Evolutionary conservation across 2,113 vertebrate species (phyloP).

Genomic region (Zingel zingel): DNA sequence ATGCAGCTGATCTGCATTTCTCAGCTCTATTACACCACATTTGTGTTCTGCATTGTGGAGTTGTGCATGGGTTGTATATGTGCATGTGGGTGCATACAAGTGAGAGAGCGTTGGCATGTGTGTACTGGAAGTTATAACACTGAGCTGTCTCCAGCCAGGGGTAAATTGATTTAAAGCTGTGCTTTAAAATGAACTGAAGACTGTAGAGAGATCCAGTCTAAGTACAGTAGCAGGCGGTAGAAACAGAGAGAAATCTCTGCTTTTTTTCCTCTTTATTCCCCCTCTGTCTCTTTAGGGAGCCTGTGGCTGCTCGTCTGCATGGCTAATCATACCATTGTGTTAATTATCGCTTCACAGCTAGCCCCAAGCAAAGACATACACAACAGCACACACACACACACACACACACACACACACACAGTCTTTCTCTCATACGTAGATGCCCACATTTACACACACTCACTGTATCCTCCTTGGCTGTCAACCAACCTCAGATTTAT

Average conservation of each 20-base stretch:
- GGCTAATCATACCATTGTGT: constrained; percentile 76
- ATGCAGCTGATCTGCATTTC: constrained; percentile 13
- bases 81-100: not conserved
- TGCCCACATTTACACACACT: constrained; percentile 17
- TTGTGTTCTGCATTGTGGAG: constrained; percentile 32
- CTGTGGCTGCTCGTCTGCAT: constrained; percentile 73
- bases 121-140: constrained; percentile 55
- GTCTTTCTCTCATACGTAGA: not conserved
- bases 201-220: constrained; percentile 43
- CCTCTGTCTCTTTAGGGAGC: constrained; percentile 62
- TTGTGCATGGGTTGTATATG: constrained; percentile 11
- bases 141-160: constrained; percentile 45
- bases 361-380: constrained; percentile 59
- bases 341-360: constrained; percentile 75
- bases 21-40: constrained; percentile 8
- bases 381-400: constrained; percentile 27
- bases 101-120: constrained; percentile 13
- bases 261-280: constrained; percentile 47
- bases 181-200: constrained; percentile 58
- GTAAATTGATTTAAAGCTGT: constrained; percentile 70
- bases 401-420: not conserved
- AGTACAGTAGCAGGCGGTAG: constrained; percentile 44
- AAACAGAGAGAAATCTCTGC: constrained; percentile 37
- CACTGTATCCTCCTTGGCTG: constrained; percentile 45
- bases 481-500: constrained; percentile 57